Evolutionary conservation across 2,888 invertebrate species (phyloP), one percentile per base, ranked within the genome.

Genomic region (Dinocampus coccinellae): DNA sequence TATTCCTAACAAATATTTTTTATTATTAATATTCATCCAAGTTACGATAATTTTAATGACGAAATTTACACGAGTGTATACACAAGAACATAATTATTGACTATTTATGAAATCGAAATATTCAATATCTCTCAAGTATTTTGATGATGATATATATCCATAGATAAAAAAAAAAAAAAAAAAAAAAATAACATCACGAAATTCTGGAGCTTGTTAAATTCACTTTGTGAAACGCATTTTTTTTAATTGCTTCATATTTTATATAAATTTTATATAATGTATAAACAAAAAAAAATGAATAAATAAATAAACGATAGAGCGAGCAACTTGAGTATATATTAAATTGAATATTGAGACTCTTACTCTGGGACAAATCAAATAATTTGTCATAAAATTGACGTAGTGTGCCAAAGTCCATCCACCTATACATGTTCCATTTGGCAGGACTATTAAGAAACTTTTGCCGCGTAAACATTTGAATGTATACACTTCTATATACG

Each of bases 401-500:
- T 26, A 39, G 3, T 3, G 57, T 60, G 64, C 69, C 69, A 69
- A 69, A 64, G 69, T 72, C 61, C 65, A 29, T 10, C 64, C 61
- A 69, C 55, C 65, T 72, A 65, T 65, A 39, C 20, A 36, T 34
- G 60, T 69, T 69, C 61, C 72, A 58, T 57, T 72, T 65, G 69
- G 64, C 64, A 72, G 24, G 26, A 42, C 33, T 34, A 63, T 63
- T 58, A n/a, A 34, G 39, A 64, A 72, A 68, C 62, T 68, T 72
- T 60, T 57, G 26, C 33, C 52, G 29, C 34, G 64, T 20, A 16
- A 64, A 64, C 36, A 65, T 24, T 33, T 42, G 24, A 57, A 20
- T 29, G 33, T 24, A 22, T 36, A 62, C 20, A 20, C 29, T 34
- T 39, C 61, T 53, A 39, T 42, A 58, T 16, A 57, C 39, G 60